Conservation (phyloP, 1,140 invertebrate species). For the Drosophila aff. region DNA sequence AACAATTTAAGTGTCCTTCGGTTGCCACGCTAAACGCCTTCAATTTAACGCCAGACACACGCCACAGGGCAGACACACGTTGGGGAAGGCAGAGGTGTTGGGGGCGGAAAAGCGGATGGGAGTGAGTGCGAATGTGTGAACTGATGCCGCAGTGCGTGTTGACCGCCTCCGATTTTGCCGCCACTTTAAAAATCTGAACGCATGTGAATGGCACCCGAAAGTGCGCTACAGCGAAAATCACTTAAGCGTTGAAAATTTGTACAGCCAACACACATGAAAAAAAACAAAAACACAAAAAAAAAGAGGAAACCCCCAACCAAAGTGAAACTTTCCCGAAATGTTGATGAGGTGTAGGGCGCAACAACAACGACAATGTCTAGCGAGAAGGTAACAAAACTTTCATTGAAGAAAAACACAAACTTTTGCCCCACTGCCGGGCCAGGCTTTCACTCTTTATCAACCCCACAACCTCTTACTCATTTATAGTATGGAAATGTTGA, state of each 20-base stretch:
- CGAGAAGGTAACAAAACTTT: conserved; percentile 66
- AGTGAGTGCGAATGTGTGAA: conserved; percentile 25
- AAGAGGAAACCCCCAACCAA: conserved; percentile 12
- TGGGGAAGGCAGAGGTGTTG: no score
- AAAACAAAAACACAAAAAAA: conserved; percentile 25
- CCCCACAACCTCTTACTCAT: conserved; percentile 37
- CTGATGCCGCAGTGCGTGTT: conserved; percentile 53
- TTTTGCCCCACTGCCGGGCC: conserved; percentile 43
- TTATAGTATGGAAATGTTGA: conserved; percentile 47
- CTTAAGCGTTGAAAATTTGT: conserved; percentile 71
- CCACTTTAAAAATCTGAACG: conserved; percentile 60
- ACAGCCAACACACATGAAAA: conserved; percentile 28
- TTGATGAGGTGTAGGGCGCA: conserved; percentile 59
- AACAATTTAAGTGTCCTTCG: conserved; percentile 65
- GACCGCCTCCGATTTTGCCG: conserved; percentile 36
- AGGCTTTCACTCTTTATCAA: conserved; percentile 42
- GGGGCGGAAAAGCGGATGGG: conserved; percentile 1
- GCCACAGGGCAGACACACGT: conserved; percentile 23
- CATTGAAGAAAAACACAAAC: conserved; percentile 69
- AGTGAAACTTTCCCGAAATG: conserved; percentile 54
- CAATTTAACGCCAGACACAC: conserved; percentile 61
- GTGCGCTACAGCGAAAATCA: conserved; percentile 75
- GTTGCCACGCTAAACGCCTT: conserved; percentile 62
- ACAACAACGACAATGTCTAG: conserved; percentile 40
- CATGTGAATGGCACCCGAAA: conserved; percentile 57